Conservation (phyloP, 1,140 invertebrate species). For the Yoshiicerus persimilis region DNA sequence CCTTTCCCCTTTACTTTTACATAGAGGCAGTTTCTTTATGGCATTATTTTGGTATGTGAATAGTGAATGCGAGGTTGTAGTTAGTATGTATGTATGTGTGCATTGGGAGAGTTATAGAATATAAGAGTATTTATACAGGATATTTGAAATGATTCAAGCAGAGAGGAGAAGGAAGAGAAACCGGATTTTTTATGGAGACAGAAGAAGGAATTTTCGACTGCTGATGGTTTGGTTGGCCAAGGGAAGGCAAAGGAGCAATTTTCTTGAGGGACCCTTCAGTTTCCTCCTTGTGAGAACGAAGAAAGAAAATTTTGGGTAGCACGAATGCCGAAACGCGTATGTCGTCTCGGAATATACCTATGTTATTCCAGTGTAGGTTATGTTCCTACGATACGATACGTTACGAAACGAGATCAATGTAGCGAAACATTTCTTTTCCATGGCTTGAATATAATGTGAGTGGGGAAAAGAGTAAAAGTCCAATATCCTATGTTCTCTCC, state of each 20-base stretch:
- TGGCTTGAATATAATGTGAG: conserved; percentile 17
- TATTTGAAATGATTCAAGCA: not conserved
- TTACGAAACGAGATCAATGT: conserved; percentile 12
- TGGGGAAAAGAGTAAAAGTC: not conserved
- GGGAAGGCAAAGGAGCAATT: not conserved
- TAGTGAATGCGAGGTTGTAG: no score
- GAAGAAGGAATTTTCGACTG: not conserved
- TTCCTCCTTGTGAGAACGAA: not conserved
- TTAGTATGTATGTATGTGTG: not conserved
- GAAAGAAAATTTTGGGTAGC: not conserved
- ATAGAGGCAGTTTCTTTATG: not conserved
- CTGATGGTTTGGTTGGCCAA: not conserved
- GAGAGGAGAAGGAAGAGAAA: not conserved
- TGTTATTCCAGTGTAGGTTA: not conserved
- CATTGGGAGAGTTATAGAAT: not conserved
- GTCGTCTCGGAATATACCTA: not conserved
- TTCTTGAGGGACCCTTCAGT: not conserved
- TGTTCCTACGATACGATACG: not conserved
- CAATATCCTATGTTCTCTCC: conserved; percentile 13
- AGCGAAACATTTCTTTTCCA: conserved; percentile 9
- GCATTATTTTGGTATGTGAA: not conserved
- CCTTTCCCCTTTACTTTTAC: not conserved
- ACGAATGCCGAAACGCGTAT: not conserved
- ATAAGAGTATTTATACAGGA: not conserved
- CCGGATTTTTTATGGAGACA: not conserved